Evolutionary conservation across 2,113 vertebrate species (phyloP).

Genomic region (Alexandromys fortis): DNA sequence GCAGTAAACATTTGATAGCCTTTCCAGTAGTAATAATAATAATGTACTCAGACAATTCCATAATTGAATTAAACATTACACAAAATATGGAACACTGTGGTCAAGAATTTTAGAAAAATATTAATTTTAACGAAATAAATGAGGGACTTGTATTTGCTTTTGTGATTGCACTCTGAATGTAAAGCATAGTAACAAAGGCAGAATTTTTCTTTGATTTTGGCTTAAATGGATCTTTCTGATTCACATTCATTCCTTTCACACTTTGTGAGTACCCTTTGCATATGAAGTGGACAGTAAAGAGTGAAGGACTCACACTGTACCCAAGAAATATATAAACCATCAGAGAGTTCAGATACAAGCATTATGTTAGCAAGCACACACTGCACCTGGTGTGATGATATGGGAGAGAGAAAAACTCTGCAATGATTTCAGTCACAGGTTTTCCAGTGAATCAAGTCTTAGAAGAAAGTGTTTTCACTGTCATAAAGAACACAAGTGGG

Average conservation of each 20-base stretch:
- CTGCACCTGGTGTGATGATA: background rate
- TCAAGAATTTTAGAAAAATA: background rate
- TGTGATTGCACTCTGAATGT: background rate
- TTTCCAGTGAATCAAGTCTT: background rate
- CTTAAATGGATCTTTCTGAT: background rate
- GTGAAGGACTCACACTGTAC: background rate
- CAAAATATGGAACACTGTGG: background rate
- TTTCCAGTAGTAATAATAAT: conserved; percentile 25
- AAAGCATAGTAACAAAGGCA: background rate
- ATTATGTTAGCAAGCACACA: background rate
- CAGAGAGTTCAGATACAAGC: background rate
- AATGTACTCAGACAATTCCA: conserved; percentile 40
- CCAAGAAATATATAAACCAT: background rate
- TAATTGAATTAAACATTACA: conserved; percentile 50
- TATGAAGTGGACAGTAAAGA: background rate
- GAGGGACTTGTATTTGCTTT: background rate
- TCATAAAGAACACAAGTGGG: background rate
- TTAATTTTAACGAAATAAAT: background rate
- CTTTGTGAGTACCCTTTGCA: background rate
- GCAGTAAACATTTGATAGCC: conserved; percentile 34
- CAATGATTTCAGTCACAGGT: background rate
- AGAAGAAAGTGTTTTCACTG: background rate
- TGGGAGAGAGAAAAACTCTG: background rate
- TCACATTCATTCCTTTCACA: background rate
- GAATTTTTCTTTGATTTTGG: background rate